Conservation (phyloP, 1,140 invertebrate genomes). For the Drosophila burlai region DNA sequence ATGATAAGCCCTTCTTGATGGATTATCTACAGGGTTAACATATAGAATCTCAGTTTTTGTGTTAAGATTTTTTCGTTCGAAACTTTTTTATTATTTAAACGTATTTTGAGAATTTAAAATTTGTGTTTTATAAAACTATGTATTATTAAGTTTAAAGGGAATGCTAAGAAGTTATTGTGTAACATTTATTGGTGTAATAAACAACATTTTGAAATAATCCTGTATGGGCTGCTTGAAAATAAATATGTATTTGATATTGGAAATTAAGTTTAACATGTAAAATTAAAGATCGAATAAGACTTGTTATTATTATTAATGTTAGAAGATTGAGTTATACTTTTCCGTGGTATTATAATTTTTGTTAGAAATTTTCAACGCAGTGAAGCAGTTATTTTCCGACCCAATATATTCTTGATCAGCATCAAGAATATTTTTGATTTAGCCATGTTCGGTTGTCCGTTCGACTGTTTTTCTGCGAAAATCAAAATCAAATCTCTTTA, state of each 20-base stretch:
- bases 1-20: slow-evolving; percentile 88
- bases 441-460: too few species aligned
- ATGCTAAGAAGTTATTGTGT: neutral
- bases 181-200: neutral
- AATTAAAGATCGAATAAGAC: too few species aligned
- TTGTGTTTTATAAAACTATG: neutral
- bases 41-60: neutral
- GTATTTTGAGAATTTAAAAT: neutral
- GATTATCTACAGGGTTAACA: slow-evolving; percentile 71
- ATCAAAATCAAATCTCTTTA: too few species aligned
- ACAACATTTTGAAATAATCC: neutral
- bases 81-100: neutral
- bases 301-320: too few species aligned
- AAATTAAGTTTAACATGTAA: too few species aligned
- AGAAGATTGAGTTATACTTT: too few species aligned
- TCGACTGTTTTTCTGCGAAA: too few species aligned
- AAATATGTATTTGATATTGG: neutral
- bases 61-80: neutral
- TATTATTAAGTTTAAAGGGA: neutral
- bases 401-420: too few species aligned
- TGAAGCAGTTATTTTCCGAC: too few species aligned
- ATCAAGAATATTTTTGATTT: too few species aligned
- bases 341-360: too few species aligned
- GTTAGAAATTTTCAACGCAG: too few species aligned
- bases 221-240: neutral